These are phyloP conservation scores for Anastrepha ludens DNA, from an alignment of 1,140 invertebrate species.

Conservation along the genomic window DNA sequence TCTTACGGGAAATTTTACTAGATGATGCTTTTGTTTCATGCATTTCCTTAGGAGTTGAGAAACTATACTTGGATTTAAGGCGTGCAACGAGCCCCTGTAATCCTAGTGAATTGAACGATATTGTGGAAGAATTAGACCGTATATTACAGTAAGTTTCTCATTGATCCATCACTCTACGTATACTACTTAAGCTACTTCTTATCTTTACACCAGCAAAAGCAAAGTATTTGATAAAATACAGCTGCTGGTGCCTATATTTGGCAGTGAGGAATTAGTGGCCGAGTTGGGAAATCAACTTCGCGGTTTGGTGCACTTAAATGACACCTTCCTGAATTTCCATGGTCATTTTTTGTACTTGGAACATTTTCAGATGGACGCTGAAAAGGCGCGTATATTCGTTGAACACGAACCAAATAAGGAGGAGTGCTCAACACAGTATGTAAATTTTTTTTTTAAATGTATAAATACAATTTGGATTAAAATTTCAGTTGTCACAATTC, in stretches of 20 bases:
- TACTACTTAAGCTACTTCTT: not conserved
- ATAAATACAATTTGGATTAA: too few relatives aligned
- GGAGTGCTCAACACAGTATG: not conserved
- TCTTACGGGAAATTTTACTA: constrained; percentile 37
- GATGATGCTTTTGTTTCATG: constrained; percentile 53
- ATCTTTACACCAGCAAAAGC: not conserved
- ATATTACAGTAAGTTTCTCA: constrained; percentile 6
- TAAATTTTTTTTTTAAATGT: not conserved
- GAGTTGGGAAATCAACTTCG: constrained; percentile 4
- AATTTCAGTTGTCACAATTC: not conserved
- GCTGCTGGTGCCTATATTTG: not conserved
- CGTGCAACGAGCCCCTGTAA: constrained; percentile 11
- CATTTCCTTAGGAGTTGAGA: constrained; percentile 49
- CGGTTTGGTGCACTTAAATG: constrained; percentile 22
- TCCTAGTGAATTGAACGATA: constrained; percentile 40
- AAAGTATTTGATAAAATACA: not conserved
- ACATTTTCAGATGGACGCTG: constrained; percentile 31
- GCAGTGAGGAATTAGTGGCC: constrained; percentile 1
- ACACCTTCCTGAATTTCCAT: not conserved
- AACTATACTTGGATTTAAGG: constrained; percentile 51
- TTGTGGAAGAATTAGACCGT: constrained; percentile 40
- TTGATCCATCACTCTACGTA: not conserved
- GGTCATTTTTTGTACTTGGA: constrained; percentile 35
- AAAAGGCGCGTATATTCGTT: constrained; percentile 28
- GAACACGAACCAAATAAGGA: constrained; percentile 17